Conservation (phyloP, 2,797 vertebrate genomes). For the Parambassis ranga region DNA sequence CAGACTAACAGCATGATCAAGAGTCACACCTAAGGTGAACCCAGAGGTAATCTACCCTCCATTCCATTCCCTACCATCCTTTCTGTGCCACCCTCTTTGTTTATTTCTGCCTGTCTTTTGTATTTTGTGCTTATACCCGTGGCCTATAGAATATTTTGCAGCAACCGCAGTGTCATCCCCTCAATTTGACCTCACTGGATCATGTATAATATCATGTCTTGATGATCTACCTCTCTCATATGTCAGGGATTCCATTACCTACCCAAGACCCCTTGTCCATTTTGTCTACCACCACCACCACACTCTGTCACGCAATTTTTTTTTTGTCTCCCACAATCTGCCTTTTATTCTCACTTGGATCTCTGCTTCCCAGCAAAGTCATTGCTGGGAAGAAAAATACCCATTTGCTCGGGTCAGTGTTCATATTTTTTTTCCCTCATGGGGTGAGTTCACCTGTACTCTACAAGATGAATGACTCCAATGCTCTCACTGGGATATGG, state of each 20-base stretch:
- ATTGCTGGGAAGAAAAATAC: conserved; percentile 48
- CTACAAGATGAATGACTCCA: conserved; percentile 64
- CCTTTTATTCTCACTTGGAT: conserved; percentile 25
- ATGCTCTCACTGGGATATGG: conserved; percentile 50
- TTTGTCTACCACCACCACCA: conserved; percentile 26
- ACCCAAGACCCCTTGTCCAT: conserved; percentile 26
- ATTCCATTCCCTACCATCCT: too few species aligned
- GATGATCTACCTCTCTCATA: conserved; percentile 39
- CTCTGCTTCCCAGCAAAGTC: conserved; percentile 12
- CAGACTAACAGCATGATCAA: conserved; percentile 62
- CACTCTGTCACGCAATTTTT: conserved; percentile 22
- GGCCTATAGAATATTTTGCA: conserved; percentile 27
- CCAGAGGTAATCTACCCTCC: conserved; percentile 62
- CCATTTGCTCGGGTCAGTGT: conserved; percentile 55
- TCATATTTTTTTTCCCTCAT: conserved; percentile 59
- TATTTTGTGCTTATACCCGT: conserved; percentile 35
- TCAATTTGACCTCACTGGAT: conserved; percentile 34
- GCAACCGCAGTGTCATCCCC: conserved; percentile 13
- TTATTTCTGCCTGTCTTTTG: conserved; percentile 46
- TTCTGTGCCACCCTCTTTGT: conserved; percentile 25
- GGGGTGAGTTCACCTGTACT: conserved; percentile 56
- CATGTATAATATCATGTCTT: conserved; percentile 20
- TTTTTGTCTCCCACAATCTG: conserved; percentile 24
- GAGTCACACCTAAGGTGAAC: conserved; percentile 66
- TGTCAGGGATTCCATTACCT: conserved; percentile 49